These are phyloP conservation scores for Centropyge bicolor DNA, from an alignment of 2,797 vertebrate genomes.

Conservation along the genomic window DNA sequence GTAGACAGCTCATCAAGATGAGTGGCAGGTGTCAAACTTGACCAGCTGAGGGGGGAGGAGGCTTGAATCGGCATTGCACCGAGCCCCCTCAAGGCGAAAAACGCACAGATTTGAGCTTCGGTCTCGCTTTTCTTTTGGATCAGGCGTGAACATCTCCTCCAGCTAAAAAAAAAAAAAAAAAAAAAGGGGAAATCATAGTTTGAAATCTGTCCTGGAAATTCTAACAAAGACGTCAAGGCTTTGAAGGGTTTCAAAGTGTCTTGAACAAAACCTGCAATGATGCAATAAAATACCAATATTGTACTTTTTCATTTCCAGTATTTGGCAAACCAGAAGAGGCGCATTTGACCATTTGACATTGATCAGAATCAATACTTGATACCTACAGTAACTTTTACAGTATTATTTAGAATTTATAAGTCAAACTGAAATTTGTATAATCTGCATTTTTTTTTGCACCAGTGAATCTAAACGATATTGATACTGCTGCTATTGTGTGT, in stretches of 20 bases:
- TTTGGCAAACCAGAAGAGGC: neutral
- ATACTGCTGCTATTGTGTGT: constrained; percentile 6
- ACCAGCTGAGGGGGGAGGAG: constrained; percentile 28
- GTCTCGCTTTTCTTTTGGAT: constrained; percentile 16
- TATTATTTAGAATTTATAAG: neutral
- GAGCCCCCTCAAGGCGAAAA: constrained; percentile 32
- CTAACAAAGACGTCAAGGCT: neutral
- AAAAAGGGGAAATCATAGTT: neutral
- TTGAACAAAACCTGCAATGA: neutral
- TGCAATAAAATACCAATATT: neutral
- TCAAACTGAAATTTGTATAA: neutral
- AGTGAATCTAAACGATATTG: neutral
- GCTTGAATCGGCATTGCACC: neutral
- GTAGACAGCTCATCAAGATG: constrained; percentile 52
- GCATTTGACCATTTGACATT: neutral
- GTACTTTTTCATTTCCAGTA: neutral
- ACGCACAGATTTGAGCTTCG: constrained; percentile 25
- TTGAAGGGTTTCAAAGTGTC: constrained; percentile 1
- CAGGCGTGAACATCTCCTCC: constrained; percentile 5
- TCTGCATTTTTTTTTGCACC: too few species aligned
- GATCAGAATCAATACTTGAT: neutral
- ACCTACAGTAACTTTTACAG: neutral
- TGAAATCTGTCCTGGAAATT: neutral
- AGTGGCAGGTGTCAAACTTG: constrained; percentile 49
- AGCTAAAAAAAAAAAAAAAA: constrained; percentile 4